Percentiles rank a stretch among this genome's conserved stretches.
phyloP scores from a whole-genome alignment of 2,888 invertebrate species.

The Meiosimyza platycephala region DNA sequence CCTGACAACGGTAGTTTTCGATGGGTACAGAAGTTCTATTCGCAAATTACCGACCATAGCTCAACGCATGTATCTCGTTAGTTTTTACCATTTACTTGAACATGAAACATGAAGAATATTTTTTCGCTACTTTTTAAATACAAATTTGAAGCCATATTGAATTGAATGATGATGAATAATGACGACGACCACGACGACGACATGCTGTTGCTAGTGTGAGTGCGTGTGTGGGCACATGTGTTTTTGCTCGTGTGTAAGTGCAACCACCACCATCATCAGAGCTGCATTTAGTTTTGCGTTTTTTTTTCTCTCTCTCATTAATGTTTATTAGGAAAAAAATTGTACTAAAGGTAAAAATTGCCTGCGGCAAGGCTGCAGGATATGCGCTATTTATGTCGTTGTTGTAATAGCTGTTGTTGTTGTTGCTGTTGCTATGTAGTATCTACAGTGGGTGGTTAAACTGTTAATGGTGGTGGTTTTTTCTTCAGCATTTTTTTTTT shows the following conservation, averaged over 20 bases:
- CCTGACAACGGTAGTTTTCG: too few relatives aligned
- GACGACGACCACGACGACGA: too few relatives aligned
- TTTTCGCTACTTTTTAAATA: slow-evolving; percentile 14
- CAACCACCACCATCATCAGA: slow-evolving; percentile 27
- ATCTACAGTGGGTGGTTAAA: slow-evolving; percentile 34
- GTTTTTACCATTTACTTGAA: too few relatives aligned
- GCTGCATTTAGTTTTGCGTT: slow-evolving; percentile 21
- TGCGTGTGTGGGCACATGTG: slow-evolving; percentile 19
- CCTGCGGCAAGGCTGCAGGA: slow-evolving; percentile 34
- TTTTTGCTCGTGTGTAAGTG: not conserved
- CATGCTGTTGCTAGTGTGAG: slow-evolving; percentile 6
- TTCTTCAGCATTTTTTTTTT: slow-evolving; percentile 1
- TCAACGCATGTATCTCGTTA: too few relatives aligned
- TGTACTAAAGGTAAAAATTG: slow-evolving; percentile 10
- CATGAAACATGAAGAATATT: not conserved
- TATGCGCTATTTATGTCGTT: slow-evolving; percentile 4
- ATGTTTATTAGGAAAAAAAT: not conserved
- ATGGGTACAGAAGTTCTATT: too few relatives aligned
- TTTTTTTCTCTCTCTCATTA: not conserved
- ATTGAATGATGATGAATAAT: slow-evolving; percentile 35
- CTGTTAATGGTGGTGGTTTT: slow-evolving; percentile 39
- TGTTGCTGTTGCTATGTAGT: slow-evolving; percentile 29
- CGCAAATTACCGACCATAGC: too few relatives aligned
- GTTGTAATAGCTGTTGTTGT: slow-evolving; percentile 12
- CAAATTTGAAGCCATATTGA: slow-evolving; percentile 47